Conservation (phyloP, 2,113 vertebrate genomes). For the Empidonax traillii region DNA sequence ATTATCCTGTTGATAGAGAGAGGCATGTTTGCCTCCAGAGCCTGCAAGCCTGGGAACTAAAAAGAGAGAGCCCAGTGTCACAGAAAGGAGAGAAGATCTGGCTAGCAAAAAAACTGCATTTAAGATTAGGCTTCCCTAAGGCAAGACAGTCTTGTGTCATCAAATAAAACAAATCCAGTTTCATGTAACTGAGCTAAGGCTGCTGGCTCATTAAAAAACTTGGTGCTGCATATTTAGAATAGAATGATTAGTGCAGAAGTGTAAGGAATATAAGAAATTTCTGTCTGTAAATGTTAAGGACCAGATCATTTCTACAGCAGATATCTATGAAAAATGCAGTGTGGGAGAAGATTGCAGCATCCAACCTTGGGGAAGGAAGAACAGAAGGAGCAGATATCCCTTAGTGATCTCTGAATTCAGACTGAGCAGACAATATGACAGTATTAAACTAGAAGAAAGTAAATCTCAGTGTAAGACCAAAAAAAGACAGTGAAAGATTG, state of each 20-base stretch:
- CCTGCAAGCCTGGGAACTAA: background rate
- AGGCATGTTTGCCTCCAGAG: background rate
- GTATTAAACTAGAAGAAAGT: background rate
- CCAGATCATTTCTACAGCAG: background rate
- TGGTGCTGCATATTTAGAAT: background rate
- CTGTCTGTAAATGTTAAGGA: background rate
- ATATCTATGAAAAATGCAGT: background rate
- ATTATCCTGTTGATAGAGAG: background rate
- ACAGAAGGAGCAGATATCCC: background rate
- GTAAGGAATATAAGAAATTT: background rate
- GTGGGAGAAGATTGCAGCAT: background rate
- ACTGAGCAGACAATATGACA: background rate
- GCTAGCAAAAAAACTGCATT: background rate
- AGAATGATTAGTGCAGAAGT: background rate
- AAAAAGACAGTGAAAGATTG: background rate
- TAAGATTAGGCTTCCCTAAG: background rate
- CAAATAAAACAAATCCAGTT: background rate
- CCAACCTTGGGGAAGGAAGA: background rate
- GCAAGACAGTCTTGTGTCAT: background rate
- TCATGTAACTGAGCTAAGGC: background rate
- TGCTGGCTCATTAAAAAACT: background rate
- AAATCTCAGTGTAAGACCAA: background rate
- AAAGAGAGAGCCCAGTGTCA: background rate
- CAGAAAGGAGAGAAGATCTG: background rate
- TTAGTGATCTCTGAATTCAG: background rate